phyloP scores from a whole-genome alignment of 2,888 invertebrate species.

The Augochlorella aurata region DNA sequence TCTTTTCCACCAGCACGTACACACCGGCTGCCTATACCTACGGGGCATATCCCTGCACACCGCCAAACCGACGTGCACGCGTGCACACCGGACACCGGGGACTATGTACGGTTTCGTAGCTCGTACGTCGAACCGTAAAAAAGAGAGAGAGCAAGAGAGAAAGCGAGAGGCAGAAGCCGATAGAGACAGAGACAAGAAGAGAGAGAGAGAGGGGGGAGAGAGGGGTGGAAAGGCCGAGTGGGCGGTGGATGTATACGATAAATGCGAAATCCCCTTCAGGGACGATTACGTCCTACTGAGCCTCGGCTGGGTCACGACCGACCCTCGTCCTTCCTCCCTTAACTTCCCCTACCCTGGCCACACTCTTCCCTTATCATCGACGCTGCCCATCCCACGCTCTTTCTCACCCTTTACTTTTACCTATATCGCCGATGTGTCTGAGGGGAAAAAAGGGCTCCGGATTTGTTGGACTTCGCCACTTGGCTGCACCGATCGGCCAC shows the following conservation, averaged over 20 bases:
- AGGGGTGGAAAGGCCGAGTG: background rate
- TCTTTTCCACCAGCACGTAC: slow-evolving; percentile 53
- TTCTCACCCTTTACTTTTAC: slow-evolving; percentile 28
- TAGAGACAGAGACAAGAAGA: background rate
- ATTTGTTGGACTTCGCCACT: slow-evolving; percentile 54
- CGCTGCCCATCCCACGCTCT: background rate
- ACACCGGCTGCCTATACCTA: background rate
- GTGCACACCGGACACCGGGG: slow-evolving; percentile 25
- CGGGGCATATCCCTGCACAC: slow-evolving; percentile 6
- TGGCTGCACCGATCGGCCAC: slow-evolving; percentile 19
- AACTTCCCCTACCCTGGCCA: background rate
- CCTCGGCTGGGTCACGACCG: slow-evolving; percentile 67
- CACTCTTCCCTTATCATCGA: background rate
- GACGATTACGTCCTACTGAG: slow-evolving; percentile 71
- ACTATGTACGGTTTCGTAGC: slow-evolving; percentile 45
- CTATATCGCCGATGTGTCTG: slow-evolving; percentile 51
- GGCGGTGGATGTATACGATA: slow-evolving; percentile 64
- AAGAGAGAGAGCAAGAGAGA: background rate
- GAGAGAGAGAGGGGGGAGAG: background rate
- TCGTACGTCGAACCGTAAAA: slow-evolving; percentile 55
- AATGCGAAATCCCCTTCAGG: slow-evolving; percentile 71
- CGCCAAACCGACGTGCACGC: slow-evolving; percentile 9
- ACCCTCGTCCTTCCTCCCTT: slow-evolving; percentile 23
- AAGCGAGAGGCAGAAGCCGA: background rate
- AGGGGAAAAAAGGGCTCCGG: slow-evolving; percentile 50